Evolutionary conservation across 2,797 vertebrate species (phyloP), one percentile per base, ranked within the genome.

Genomic region (Vireo griseus): DNA sequence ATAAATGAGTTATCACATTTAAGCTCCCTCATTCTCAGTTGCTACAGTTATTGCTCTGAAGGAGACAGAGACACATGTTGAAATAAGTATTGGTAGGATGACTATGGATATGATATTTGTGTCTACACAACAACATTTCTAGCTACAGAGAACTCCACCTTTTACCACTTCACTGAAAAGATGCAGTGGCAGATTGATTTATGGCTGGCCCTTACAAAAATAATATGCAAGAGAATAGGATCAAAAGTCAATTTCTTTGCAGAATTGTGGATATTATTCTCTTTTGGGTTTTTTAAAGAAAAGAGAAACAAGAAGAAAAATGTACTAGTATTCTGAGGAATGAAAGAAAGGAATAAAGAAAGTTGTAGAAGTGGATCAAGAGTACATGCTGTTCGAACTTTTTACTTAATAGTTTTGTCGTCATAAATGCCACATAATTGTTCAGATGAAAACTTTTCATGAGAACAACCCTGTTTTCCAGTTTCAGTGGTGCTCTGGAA

Each of bases 171-270:
- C 79, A 69, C 67, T 83, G 95, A 76, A 92, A 92, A 94, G 86
- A 47, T n/a, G 54, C 69, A 85, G 44, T 88, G 69, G 86, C 88
- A 97, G 95, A 97, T 88, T 92, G 95, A 97, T 97, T 97, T 84
- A 96, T 94, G 95, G 52, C 61, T 95, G 68, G 88, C 82, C 86
- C 83, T 96, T 88, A 86, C 28, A 90, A 96, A 97, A 97, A 96
- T 93, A 96, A 96, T 91, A 93, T 69, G 88, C 87, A 96, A 94
- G 89, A 80, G 58, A 86, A 90, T 44, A 82, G 68, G 88, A 96
- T 97, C 14, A 24, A 97, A 97, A 96, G 91, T 89, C 16, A 97
- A 97, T 97, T 97, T 97, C 86, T 97, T 96, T 95, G 97, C 95
- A 96, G 97, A 97, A 96, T 97, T 92, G 97, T 90, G 63, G 86